phyloP scores from a whole-genome alignment of 2,113 vertebrate genomes.

The Toxotes chatareus region DNA sequence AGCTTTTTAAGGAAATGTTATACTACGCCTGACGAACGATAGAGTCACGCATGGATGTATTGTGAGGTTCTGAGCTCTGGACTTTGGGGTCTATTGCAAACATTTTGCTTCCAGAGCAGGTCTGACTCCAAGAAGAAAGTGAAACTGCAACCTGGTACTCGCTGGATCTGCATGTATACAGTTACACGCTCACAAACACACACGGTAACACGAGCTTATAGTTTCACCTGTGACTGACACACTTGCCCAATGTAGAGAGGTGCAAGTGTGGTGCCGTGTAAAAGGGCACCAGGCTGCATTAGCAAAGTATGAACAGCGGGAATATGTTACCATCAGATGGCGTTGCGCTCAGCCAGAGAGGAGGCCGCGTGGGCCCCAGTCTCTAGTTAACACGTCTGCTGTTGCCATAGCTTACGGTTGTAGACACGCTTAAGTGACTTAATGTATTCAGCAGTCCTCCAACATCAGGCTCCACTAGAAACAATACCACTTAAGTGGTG shows the following conservation, averaged over 20 bases:
- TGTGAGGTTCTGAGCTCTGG: not conserved
- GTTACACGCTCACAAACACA: not conserved
- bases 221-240: constrained; percentile 36
- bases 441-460: constrained; percentile 43
- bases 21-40: not conserved
- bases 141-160: not conserved
- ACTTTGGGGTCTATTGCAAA: not conserved
- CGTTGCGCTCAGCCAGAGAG: constrained; percentile 16
- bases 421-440: constrained; percentile 58
- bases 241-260: not conserved
- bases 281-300: constrained; percentile 52
- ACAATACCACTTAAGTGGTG: constrained; percentile 43
- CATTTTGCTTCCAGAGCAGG: not conserved
- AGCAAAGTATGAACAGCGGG: constrained; percentile 39
- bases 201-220: not conserved
- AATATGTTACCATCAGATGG: constrained; percentile 51
- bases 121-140: constrained; percentile 11
- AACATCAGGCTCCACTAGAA: constrained; percentile 47
- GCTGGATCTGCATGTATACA: not conserved
- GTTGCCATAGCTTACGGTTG: constrained; percentile 59
- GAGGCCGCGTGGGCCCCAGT: constrained; percentile 5
- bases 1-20: constrained; percentile 6
- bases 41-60: not conserved
- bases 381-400: constrained; percentile 65
- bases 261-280: not conserved